Conservation (phyloP, 2,797 vertebrate species). For the Microcaecilia unicolor region DNA sequence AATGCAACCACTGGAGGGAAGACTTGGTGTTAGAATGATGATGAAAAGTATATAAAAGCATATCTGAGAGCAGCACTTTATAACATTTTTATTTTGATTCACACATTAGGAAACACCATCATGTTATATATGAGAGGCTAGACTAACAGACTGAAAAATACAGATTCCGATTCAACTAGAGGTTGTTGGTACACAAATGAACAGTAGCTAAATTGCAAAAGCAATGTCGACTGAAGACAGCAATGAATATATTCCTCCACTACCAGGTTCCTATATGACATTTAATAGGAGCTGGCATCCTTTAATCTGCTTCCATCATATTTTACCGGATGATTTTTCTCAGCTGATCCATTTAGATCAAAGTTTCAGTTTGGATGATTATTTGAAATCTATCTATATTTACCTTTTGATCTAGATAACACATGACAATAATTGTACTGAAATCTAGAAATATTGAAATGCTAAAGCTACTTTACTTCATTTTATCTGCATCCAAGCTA, state of each 20-base stretch:
- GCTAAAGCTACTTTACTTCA: too few relatives aligned
- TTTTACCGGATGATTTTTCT: neutral
- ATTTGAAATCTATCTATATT: conserved; percentile 1
- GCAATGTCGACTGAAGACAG: conserved; percentile 10
- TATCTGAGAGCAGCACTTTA: conserved; percentile 22
- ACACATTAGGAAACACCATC: conserved; percentile 25
- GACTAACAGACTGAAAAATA: conserved; percentile 21
- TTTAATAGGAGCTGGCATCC: neutral
- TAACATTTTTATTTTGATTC: conserved; percentile 31
- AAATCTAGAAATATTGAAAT: too few relatives aligned
- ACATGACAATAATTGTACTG: too few relatives aligned
- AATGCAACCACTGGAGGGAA: conserved; percentile 42
- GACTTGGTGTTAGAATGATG: conserved; percentile 30
- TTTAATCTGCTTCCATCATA: neutral
- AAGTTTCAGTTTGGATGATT: neutral
- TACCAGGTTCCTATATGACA: neutral
- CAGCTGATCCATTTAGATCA: neutral
- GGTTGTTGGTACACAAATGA: conserved; percentile 20
- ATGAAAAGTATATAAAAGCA: conserved; percentile 26
- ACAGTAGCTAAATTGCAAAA: conserved; percentile 17
- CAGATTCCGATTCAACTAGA: conserved; percentile 15
- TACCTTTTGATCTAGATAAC: neutral
- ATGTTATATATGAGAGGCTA: conserved; percentile 18
- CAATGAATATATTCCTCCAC: conserved; percentile 8
- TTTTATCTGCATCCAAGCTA: too few relatives aligned